Percentiles rank a stretch among this genome's conserved stretches.
Conservation (phyloP, 1,140 invertebrate species). For the Nixonia krombeini region DNA sequence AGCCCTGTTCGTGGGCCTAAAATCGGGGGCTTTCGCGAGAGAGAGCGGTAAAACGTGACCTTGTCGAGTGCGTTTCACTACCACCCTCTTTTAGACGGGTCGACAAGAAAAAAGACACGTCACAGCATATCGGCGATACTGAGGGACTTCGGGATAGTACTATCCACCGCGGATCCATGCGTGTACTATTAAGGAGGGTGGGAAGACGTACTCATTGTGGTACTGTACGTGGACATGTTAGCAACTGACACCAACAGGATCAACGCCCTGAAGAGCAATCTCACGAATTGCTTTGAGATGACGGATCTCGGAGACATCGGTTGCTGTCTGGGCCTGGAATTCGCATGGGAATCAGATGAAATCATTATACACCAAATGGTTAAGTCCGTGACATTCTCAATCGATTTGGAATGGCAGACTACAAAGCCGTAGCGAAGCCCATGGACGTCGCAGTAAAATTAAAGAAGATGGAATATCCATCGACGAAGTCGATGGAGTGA, state of each 20-base stretch:
- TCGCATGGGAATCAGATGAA: background rate
- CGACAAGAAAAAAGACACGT: too few relatives aligned
- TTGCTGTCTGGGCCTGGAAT: slow-evolving; percentile 23
- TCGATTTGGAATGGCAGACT: slow-evolving; percentile 40
- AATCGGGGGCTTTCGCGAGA: too few relatives aligned
- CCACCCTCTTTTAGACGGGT: too few relatives aligned
- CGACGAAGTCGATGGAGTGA: background rate
- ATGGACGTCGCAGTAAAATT: too few relatives aligned
- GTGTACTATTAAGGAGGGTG: background rate
- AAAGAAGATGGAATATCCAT: too few relatives aligned
- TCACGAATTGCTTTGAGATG: too few relatives aligned
- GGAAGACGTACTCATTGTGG: background rate
- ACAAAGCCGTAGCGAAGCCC: slow-evolving; percentile 31
- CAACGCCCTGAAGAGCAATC: too few relatives aligned
- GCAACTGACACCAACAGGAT: too few relatives aligned
- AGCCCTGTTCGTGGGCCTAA: too few relatives aligned
- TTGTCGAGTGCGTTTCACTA: too few relatives aligned
- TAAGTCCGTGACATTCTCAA: slow-evolving; percentile 14
- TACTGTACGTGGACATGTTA: background rate
- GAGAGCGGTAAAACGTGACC: too few relatives aligned
- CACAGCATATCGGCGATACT: too few relatives aligned
- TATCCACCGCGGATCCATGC: slow-evolving; percentile 3
- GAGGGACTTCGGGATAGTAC: background rate
- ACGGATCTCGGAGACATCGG: slow-evolving; percentile 7
- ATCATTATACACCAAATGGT: slow-evolving; percentile 5